Evolutionary conservation across 2,113 vertebrate genomes (phyloP), one percentile per base, ranked within the genome.

Genomic region (Oxyura jamaicensis): DNA sequence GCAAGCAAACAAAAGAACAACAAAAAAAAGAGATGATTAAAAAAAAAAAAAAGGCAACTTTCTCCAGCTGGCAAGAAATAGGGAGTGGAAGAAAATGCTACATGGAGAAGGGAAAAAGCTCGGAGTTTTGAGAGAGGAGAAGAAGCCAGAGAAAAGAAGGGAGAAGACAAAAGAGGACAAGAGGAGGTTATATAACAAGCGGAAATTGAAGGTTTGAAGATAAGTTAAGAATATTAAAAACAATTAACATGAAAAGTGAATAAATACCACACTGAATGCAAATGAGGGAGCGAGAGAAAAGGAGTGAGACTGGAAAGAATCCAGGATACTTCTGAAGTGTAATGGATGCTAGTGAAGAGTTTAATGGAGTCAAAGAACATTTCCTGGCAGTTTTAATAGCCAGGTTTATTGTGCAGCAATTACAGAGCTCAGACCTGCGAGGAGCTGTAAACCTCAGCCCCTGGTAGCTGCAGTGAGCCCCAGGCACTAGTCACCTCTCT

Each of bases 221-320:
- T 71, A 80, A n/a, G 21, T 85, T 89, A 90, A 78, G 69, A 94
- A 20, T 90, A 75, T 83, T 83, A 72, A 76, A 29, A 91, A 65
- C 53, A 95, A 90, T 93, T 88, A 91, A 88, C 60, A 78, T 4
- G 13, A 72, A 56, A 92, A 90, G 42, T 78, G 76, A 50, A 88
- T 2, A 3, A 72, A 36, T 68, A 75, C 22, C 6, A 1, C 58
- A 31, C 19, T 92, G 73, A 76, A 88, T 91, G 36, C 82, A 71
- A 92, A 86, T 76, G 58, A 82, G 42, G 75, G 52, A 78, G 72
- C 72, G 44, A 77, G 65, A 91, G 78, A 77, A 69, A 17, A 76
- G 62, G 29, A 90, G 4, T 13, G 52, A 31, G 56, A 11, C 48
- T 88, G 65, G 80, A 79, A 95, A 36, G 65, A 88, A 83, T 56